Evolutionary conservation across 2,113 vertebrate species (phyloP).

Genomic region (Elephas maximus): DNA sequence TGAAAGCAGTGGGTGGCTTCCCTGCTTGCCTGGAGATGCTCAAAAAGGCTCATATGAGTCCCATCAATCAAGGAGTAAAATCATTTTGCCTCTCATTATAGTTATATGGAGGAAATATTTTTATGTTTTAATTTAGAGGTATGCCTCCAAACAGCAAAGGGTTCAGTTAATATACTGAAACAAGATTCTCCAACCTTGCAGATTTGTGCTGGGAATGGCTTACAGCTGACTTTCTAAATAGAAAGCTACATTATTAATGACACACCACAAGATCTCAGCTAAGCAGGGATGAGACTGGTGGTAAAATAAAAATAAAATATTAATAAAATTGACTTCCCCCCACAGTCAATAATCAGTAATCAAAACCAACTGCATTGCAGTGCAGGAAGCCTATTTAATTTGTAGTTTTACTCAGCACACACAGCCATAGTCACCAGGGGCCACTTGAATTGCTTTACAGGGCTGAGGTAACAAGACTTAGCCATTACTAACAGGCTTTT

Average conservation of each 20-base stretch:
- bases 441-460: constrained; percentile 21
- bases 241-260: constrained; percentile 75
- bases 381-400: constrained; percentile 56
- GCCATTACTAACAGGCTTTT: constrained; percentile 90
- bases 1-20: constrained; percentile 75
- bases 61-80: constrained; percentile 73
- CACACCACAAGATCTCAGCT: constrained; percentile 55
- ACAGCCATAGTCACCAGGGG: background rate
- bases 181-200: constrained; percentile 80
- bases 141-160: constrained; percentile 72
- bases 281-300: constrained; percentile 63
- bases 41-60: constrained; percentile 74
- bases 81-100: constrained; percentile 72
- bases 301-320: constrained; percentile 85
- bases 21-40: constrained; percentile 47
- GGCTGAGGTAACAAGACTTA: constrained; percentile 40
- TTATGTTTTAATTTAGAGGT: constrained; percentile 81
- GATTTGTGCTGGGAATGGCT: constrained; percentile 71
- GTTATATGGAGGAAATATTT: constrained; percentile 74
- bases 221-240: constrained; percentile 74
- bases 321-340: constrained; percentile 78
- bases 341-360: constrained; percentile 78
- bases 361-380: constrained; percentile 61
- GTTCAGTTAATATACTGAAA: constrained; percentile 82
- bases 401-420: background rate